Percentiles rank a stretch among this genome's conserved stretches.
Evolutionary conservation across 2,888 invertebrate genomes (phyloP).

Genomic region (Agrilus mali): DNA sequence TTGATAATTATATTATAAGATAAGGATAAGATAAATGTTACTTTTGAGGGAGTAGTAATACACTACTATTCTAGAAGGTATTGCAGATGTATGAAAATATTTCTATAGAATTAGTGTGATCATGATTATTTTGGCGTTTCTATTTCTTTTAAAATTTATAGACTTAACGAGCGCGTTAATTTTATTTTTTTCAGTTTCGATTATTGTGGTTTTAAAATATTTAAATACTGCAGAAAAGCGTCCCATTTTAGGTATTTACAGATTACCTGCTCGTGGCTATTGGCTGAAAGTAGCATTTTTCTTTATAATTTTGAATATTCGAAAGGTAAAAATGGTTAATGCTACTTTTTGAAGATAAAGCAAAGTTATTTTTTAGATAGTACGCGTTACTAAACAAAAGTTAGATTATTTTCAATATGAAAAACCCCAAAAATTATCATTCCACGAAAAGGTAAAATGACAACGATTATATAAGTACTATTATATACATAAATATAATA

Average conservation of each 20-base stretch:
- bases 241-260: slow-evolving; percentile 41
- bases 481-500: no score
- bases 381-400: slow-evolving; percentile 22
- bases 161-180: slow-evolving; percentile 6
- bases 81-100: no score
- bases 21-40: no score
- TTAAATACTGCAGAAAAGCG: slow-evolving; percentile 14
- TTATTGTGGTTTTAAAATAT: slow-evolving; percentile 6
- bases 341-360: slow-evolving; percentile 23
- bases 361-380: slow-evolving; percentile 11
- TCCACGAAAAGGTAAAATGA: slow-evolving; percentile 35
- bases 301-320: slow-evolving; percentile 32
- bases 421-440: slow-evolving; percentile 40
- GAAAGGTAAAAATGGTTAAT: slow-evolving; percentile 34
- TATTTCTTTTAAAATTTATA: not conserved
- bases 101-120: no score
- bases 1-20: no score
- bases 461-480: no score
- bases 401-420: slow-evolving; percentile 32
- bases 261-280: slow-evolving; percentile 36
- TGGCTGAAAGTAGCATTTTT: slow-evolving; percentile 39
- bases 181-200: slow-evolving; percentile 7
- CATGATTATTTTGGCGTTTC: no score
- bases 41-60: no score
- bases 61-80: no score